Evolutionary conservation across 2,797 vertebrate species (phyloP).

Genomic region (Hapalemur alaotrensis): DNA sequence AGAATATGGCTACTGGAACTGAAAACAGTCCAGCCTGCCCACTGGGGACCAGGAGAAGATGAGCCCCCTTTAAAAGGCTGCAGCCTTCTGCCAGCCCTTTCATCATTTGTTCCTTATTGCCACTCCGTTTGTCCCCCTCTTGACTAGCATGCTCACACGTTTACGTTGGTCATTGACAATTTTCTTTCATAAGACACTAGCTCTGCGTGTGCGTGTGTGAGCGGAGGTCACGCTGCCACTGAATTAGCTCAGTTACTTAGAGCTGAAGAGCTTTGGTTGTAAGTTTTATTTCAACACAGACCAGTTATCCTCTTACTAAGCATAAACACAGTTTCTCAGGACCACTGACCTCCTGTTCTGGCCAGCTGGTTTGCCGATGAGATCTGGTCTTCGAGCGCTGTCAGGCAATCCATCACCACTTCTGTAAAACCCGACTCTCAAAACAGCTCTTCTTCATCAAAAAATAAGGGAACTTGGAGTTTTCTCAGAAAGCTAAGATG

Average conservation of each 20-base stretch:
- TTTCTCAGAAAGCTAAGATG: slow-evolving; percentile 44
- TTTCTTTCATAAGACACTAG: background rate
- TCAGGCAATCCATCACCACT: slow-evolving; percentile 39
- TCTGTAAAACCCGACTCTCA: slow-evolving; percentile 44
- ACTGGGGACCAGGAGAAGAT: background rate
- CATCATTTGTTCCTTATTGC: slow-evolving; percentile 48
- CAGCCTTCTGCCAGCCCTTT: background rate
- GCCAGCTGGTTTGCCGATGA: slow-evolving; percentile 34
- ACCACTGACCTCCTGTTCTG: background rate
- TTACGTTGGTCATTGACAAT: background rate
- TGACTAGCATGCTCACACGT: background rate
- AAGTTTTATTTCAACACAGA: background rate
- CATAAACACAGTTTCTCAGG: background rate
- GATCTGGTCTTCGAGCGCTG: background rate
- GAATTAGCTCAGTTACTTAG: background rate
- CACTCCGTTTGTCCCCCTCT: background rate
- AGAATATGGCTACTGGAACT: background rate
- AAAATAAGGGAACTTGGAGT: slow-evolving; percentile 2
- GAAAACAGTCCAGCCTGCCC: background rate
- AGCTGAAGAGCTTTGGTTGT: background rate
- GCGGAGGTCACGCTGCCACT: background rate
- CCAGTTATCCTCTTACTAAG: background rate
- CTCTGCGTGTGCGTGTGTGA: background rate
- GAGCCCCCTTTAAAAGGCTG: background rate
- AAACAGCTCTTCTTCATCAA: background rate